Evolutionary conservation across 2,888 invertebrate genomes (phyloP), one percentile per base, ranked within the genome.

Genomic region (Papilio protenor): DNA sequence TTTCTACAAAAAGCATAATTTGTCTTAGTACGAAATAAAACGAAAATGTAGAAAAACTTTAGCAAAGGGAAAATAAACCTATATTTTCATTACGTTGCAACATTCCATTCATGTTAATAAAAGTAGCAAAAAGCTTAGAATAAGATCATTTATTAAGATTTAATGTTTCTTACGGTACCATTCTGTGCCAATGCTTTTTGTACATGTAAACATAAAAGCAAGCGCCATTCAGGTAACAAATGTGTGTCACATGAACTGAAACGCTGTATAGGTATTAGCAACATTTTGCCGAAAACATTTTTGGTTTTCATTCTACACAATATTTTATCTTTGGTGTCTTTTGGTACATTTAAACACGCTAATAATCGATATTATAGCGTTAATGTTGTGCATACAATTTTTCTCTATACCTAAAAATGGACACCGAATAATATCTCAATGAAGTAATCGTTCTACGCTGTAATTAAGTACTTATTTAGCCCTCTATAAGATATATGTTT

Each of bases 141-240:
- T 23, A 59, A 55, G 16, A 61, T 27, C 14, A 40, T 64, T 64
- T 33, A 64, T 64, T 64, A 64, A 64, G 40, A 64, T 64, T 64
- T 64, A 64, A 64, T 64, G 33, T 61, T 61, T 27, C 64, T 64
- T 64, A 64, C 33, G 64, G 64, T 64, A 64, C 64, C 64, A 64
- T 64, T 64, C 33, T 40, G 64, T 64, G 40, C 64, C 64, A 40
- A 64, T 64, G 64, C 40, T 40, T 64, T 64, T 64, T 64, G 33
- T 40, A 64, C 64, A 40, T 10, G 40, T 64, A 64, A 64, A 64
- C 10, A 64, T 40, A 64, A 64, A 64, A 64, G 61, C 27, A 64
- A 40, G 18, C 64, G 40, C 64, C n/a, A 23, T 64, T 64, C 64
- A 40, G 40, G 64, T 64, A 40, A 64, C 18, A 64, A 64, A 64